phyloP scores from a whole-genome alignment of 2,888 invertebrate genomes.

The Euzetes globulus region DNA sequence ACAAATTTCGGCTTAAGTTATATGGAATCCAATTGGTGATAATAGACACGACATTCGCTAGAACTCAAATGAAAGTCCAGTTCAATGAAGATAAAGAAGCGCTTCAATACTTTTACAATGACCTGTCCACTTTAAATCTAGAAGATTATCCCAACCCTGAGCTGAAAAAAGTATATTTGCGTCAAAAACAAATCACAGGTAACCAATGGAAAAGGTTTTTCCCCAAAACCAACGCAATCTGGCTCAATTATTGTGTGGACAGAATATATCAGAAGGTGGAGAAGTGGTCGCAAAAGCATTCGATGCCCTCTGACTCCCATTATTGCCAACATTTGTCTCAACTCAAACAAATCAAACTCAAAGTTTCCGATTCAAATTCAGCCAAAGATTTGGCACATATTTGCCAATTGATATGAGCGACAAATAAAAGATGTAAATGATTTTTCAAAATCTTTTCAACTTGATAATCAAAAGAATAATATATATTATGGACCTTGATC shows the following conservation, averaged over 20 bases:
- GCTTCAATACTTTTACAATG: conserved; percentile 54
- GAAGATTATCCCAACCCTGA: neutral
- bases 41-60: conserved; percentile 83
- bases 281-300: conserved; percentile 7
- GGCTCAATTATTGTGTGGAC: conserved; percentile 67
- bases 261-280: neutral
- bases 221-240: conserved; percentile 78
- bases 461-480: no score
- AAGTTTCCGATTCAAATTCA: neutral
- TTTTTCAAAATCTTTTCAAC: no score
- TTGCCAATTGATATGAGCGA: neutral
- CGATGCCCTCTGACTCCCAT: neutral
- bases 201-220: conserved; percentile 76
- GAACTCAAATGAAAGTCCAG: conserved; percentile 57
- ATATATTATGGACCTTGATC: no score
- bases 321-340: neutral
- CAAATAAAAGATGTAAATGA: no score
- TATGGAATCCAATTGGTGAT: conserved; percentile 59
- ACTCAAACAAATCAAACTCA: neutral
- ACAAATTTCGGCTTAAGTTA: conserved; percentile 50
- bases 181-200: conserved; percentile 68
- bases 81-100: conserved; percentile 64
- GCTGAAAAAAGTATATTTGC: conserved; percentile 64
- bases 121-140: conserved; percentile 86
- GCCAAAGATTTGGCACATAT: neutral